These are phyloP conservation scores for Condylura cristata DNA, from an alignment of 2,113 vertebrate species.

Conservation along the genomic window DNA sequence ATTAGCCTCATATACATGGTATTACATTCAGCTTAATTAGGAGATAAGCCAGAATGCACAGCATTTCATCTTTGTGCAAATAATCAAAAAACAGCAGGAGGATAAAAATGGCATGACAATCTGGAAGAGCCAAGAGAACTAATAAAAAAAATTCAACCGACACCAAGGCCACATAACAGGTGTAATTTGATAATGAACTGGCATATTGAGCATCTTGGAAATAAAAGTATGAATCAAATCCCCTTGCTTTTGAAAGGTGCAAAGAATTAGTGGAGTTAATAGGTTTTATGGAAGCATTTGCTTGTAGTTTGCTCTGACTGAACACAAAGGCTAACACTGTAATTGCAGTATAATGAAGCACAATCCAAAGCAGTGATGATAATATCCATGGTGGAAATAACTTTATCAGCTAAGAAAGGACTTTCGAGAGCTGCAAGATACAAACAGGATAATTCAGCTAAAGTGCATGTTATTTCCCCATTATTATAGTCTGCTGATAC, in stretches of 20 bases:
- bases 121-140: slow-evolving; percentile 26
- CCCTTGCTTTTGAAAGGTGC: slow-evolving; percentile 27
- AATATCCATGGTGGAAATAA: neutral
- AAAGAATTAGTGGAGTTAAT: slow-evolving; percentile 65
- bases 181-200: slow-evolving; percentile 56
- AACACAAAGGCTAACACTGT: slow-evolving; percentile 38
- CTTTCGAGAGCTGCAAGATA: neutral
- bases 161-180: neutral
- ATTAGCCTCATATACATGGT: slow-evolving; percentile 23
- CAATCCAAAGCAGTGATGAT: neutral
- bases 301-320: slow-evolving; percentile 44
- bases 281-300: slow-evolving; percentile 60
- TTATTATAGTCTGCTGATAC: neutral
- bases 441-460: slow-evolving; percentile 16
- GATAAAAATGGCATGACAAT: slow-evolving; percentile 25
- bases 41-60: slow-evolving; percentile 37
- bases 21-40: slow-evolving; percentile 61
- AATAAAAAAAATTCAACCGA: slow-evolving; percentile 23
- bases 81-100: slow-evolving; percentile 13
- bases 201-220: slow-evolving; percentile 35
- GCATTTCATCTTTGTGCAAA: slow-evolving; percentile 46
- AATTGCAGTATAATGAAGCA: slow-evolving; percentile 64
- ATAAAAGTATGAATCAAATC: slow-evolving; percentile 56
- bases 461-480: neutral
- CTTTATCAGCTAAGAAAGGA: neutral